Base-by-base conservation (phyloP, 2,797 vertebrate genomes). In the Sphaeramia orbicularis region DNA sequence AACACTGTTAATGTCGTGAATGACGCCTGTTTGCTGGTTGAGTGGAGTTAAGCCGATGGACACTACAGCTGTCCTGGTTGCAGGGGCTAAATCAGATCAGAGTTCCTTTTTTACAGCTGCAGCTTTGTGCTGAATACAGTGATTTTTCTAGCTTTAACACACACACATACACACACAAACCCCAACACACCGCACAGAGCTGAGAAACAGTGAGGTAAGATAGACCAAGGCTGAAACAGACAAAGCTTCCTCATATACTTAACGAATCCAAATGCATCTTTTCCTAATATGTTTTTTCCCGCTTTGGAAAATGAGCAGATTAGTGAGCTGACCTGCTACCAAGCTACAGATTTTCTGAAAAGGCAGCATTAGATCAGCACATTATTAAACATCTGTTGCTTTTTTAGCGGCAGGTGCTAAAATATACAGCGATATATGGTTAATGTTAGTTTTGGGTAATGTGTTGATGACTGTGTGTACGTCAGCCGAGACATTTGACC, bases 41-140 rank as follows among this genome's bases (percentile, higher is more conserved):
- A 50, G 64, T 60, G 45, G 66, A 50, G 56, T 58, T 80, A 70
- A 85, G 71, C 64, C 24, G 2, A 27, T 36, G 60, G 64, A 65
- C 27, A 1, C 72, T 71, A 82, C 85, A 88, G 81, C 86, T 89
- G 87, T 64, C 76, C 72, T 50, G 64, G 48, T 73, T 24, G 35
- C 56, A 60, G 50, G 8, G 65, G 13, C 71, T 69, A 63, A 81
- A 71, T 86, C 74, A 50, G 76, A 82, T 82, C 78, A 50, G 21
- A 50, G 61, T 62, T 71, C 76, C 64, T 47, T 18, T 27, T 51
- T 53, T 68, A 52, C 85, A 87, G 83, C 81, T 78, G 83, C 76
- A 76, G 72, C 67, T 71, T 64, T 70, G 64, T 71, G 74, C 57
- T 76, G 58, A 78, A 74, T 51, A 53, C 76, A 81, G 82, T 3